Conservation (phyloP, 2,888 invertebrate species). For the Pterostichus niger region DNA sequence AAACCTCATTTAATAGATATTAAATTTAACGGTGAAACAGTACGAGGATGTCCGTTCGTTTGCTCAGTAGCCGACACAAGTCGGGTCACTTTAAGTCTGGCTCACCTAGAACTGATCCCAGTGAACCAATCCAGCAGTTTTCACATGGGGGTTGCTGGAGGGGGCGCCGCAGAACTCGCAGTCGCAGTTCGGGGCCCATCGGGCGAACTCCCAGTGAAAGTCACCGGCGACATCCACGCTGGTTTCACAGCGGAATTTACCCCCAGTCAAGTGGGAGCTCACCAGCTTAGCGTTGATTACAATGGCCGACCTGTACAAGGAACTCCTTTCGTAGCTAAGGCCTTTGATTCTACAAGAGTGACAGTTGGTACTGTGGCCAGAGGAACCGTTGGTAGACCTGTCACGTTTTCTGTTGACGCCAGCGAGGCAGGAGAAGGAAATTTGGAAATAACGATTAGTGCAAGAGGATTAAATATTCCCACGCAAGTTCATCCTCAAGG, state of each 20-base stretch:
- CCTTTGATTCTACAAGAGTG: slow-evolving; percentile 93
- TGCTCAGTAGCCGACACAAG: slow-evolving; percentile 91
- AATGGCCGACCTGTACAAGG: slow-evolving; percentile 94
- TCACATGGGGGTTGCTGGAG: slow-evolving; percentile 88
- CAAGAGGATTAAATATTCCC: slow-evolving; percentile 94
- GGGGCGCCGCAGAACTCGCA: slow-evolving; percentile 89
- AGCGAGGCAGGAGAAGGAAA: slow-evolving; percentile 98
- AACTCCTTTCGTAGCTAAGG: slow-evolving; percentile 93
- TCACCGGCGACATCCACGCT: slow-evolving; percentile 92
- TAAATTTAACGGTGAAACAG: slow-evolving; percentile 96
- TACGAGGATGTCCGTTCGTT: slow-evolving; percentile 93
- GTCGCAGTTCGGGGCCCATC: slow-evolving; percentile 94
- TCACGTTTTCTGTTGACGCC: slow-evolving; percentile 97
- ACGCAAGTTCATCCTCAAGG: slow-evolving; percentile 97
- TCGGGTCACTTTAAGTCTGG: slow-evolving; percentile 85
- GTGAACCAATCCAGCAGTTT: slow-evolving; percentile 90
- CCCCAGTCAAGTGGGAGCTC: slow-evolving; percentile 95
- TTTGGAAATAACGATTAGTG: slow-evolving; percentile 97
- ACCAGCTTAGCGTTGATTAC: slow-evolving; percentile 94
- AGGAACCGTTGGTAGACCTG: slow-evolving; percentile 91
- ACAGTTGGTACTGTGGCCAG: slow-evolving; percentile 89
- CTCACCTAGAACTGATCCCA: slow-evolving; percentile 90
- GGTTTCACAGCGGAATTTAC: slow-evolving; percentile 95
- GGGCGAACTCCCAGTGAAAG: slow-evolving; percentile 91
- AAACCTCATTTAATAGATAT: slow-evolving; percentile 96